These are phyloP conservation scores for Semibalanus balanoides DNA, from an alignment of 1,140 invertebrate species.

Conservation along the genomic window DNA sequence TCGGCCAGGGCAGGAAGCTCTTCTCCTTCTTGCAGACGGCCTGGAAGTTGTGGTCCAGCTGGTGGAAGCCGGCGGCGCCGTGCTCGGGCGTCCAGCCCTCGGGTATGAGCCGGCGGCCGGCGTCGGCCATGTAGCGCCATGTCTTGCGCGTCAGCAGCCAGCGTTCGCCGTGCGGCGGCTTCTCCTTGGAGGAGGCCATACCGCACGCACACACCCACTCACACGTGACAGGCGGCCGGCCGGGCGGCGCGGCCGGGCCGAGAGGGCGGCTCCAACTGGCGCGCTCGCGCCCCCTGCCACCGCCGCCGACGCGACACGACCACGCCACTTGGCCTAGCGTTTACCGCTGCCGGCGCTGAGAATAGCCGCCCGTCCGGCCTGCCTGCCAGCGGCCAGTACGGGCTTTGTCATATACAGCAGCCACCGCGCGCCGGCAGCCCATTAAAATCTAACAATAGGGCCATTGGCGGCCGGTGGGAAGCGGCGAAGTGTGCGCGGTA, in stretches of 20 bases:
- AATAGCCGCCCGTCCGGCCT: neutral
- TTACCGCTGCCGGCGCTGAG: neutral
- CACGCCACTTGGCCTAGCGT: conserved; percentile 1
- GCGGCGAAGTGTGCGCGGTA: too few species aligned
- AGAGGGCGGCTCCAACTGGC: neutral
- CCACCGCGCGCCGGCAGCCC: neutral
- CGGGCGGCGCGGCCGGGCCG: too few species aligned
- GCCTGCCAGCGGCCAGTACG: neutral
- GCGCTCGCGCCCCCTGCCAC: too few species aligned
- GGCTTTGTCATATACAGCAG: neutral
- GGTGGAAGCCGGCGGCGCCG: conserved; percentile 51
- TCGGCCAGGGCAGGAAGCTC: conserved; percentile 62
- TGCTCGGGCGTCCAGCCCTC: conserved; percentile 44
- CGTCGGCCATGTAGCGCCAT: conserved; percentile 78
- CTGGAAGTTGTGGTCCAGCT: conserved; percentile 68
- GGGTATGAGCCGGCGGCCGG: conserved; percentile 64
- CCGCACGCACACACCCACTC: too few species aligned
- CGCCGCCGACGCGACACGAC: neutral
- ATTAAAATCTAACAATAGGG: neutral
- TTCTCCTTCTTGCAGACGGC: conserved; percentile 59
- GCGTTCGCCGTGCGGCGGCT: conserved; percentile 37
- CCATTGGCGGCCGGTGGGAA: too few species aligned
- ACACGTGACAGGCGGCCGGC: too few species aligned
- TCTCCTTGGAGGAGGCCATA: neutral
- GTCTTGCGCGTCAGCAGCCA: conserved; percentile 75